phyloP scores from a whole-genome alignment of 2,113 vertebrate species.

The Coptodon bakossiorum region DNA sequence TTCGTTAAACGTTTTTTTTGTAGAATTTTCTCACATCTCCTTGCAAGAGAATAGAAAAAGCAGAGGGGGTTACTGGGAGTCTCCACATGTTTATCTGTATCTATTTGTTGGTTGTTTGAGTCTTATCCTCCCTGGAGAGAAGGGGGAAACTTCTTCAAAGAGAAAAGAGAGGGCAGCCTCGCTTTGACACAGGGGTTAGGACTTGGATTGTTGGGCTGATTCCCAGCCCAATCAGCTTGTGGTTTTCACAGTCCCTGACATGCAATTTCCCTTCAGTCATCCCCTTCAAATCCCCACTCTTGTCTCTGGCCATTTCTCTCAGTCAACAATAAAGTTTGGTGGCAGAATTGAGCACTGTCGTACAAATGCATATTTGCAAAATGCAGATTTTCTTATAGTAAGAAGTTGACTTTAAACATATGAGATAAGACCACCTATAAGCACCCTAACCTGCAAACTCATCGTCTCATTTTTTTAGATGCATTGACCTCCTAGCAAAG shows the following conservation, averaged over 20 bases:
- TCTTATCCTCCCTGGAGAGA: constrained; percentile 45
- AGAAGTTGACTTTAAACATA: not conserved
- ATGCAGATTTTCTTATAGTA: not conserved
- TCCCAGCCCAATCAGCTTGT: constrained; percentile 67
- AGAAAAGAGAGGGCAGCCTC: constrained; percentile 5
- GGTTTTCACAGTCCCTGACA: constrained; percentile 62
- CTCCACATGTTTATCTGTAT: constrained; percentile 45
- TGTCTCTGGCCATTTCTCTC: not conserved
- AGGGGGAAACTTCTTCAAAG: constrained; percentile 54
- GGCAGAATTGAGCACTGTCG: not conserved
- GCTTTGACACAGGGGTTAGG: constrained; percentile 50
- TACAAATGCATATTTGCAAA: not conserved
- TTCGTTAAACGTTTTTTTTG: not conserved
- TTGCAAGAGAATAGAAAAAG: not conserved
- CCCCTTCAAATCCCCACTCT: constrained; percentile 27
- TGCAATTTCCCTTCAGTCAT: constrained; percentile 60
- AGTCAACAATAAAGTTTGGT: not conserved
- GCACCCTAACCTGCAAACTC: not conserved
- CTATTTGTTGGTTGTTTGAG: constrained; percentile 61
- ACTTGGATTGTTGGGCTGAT: constrained; percentile 59
- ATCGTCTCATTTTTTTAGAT: not conserved
- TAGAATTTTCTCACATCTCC: constrained; percentile 3
- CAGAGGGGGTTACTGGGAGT: not conserved
- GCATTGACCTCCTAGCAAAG: not conserved
- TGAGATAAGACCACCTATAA: not conserved